Percentiles rank a stretch among this genome's conserved stretches.
phyloP scores from a whole-genome alignment of 2,797 vertebrate genomes.

The Sciaenops ocellatus region DNA sequence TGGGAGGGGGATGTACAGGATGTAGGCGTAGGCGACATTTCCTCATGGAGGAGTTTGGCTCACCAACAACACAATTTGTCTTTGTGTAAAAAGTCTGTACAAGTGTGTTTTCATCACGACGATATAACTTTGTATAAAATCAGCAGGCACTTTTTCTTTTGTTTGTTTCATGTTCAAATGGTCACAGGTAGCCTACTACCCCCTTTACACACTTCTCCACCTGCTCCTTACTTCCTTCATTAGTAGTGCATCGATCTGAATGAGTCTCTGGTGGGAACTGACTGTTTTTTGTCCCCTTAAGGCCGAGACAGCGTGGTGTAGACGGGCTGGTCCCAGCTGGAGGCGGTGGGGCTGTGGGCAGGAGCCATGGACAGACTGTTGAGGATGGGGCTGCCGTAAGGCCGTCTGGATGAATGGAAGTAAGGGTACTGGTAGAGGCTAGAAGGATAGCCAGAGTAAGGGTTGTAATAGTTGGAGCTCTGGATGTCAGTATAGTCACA shows the following conservation, averaged over 20 bases:
- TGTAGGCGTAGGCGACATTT: slow-evolving; percentile 79
- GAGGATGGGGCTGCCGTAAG: slow-evolving; percentile 93
- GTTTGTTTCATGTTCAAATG: slow-evolving; percentile 70
- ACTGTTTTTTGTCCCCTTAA: slow-evolving; percentile 73
- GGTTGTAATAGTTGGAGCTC: slow-evolving; percentile 94
- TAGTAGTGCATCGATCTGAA: slow-evolving; percentile 84
- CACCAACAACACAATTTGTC: slow-evolving; percentile 78
- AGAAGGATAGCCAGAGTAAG: slow-evolving; percentile 93
- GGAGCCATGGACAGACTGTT: slow-evolving; percentile 93
- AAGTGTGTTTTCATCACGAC: slow-evolving; percentile 67
- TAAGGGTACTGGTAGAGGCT: slow-evolving; percentile 97
- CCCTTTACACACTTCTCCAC: slow-evolving; percentile 44
- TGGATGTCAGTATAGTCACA: slow-evolving; percentile 98
- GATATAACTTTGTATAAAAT: slow-evolving; percentile 84
- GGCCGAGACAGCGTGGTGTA: slow-evolving; percentile 96
- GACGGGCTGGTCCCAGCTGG: slow-evolving; percentile 97
- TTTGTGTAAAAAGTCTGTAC: slow-evolving; percentile 77
- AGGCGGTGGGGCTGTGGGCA: slow-evolving; percentile 91
- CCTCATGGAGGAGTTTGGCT: slow-evolving; percentile 88
- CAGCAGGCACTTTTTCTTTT: slow-evolving; percentile 92
- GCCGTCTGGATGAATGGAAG: slow-evolving; percentile 94
- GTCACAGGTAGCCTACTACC: slow-evolving; percentile 69
- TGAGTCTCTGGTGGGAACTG: slow-evolving; percentile 59
- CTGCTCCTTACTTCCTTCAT: slow-evolving; percentile 74
- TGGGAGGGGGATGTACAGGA: slow-evolving; percentile 63